Evolutionary conservation across 2,113 vertebrate genomes (phyloP).

Genomic region (Carettochelys insculpta): DNA sequence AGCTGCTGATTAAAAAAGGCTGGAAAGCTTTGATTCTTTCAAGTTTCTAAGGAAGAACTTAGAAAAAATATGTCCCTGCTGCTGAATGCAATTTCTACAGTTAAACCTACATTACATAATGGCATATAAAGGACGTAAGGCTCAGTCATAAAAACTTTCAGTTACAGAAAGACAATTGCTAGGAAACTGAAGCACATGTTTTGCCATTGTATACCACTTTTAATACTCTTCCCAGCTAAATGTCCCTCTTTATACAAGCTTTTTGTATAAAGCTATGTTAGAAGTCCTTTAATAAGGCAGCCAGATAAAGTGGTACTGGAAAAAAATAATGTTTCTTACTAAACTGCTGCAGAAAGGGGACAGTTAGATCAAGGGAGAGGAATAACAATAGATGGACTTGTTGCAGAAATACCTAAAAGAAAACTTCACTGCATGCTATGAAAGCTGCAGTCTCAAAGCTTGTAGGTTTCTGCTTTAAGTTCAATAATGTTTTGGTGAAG

Average conservation of each 20-base stretch:
- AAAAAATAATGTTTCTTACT: not conserved
- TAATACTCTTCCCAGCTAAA: not conserved
- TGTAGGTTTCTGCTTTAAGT: not conserved
- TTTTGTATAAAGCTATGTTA: too few species aligned
- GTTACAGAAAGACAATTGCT: not conserved
- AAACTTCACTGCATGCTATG: not conserved
- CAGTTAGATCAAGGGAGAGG: not conserved
- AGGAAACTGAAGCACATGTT: not conserved
- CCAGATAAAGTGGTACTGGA: not conserved
- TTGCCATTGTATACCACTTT: not conserved
- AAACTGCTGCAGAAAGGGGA: not conserved
- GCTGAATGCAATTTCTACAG: not conserved
- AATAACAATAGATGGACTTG: not conserved
- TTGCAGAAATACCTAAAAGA: not conserved
- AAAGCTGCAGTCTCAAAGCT: not conserved
- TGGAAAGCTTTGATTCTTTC: not conserved
- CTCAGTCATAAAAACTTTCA: not conserved
- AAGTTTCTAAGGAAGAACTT: not conserved
- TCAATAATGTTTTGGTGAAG: not conserved
- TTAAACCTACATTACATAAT: not conserved
- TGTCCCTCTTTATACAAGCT: not conserved
- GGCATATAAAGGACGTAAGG: not conserved
- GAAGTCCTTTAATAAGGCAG: not conserved
- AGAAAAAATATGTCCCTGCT: not conserved
- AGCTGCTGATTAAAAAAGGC: not conserved